Evolutionary conservation across 2,797 vertebrate species (phyloP), one percentile per base, ranked within the genome.

Genomic region (Sebastes ruberrimus): DNA sequence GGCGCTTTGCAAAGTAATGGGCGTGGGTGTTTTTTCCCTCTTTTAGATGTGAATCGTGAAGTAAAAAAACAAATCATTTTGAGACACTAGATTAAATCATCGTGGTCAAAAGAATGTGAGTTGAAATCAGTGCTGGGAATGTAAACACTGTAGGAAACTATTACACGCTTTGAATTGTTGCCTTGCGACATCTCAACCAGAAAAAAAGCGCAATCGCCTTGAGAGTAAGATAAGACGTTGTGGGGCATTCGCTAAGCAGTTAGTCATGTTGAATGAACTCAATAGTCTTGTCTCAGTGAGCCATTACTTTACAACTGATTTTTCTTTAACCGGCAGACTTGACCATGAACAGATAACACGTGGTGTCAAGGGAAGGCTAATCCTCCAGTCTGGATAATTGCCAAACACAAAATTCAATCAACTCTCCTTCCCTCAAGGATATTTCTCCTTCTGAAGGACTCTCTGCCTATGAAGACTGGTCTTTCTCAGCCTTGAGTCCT

Each of bases 1-100:
- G 72, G 74, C 28, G 4, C 61, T 32, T 56, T 55, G 76, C 68
- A 65, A 78, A 59, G 69, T 80, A 81, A 71, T 86, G 80, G 83
- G 78, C 77, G 84, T 88, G 72, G 61, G 80, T 64, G 76, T 81
- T 85, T 81, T 85, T 87, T 89, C 64, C 78, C 60, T 38, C 62
- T 75, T 80, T 75, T 76, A 83, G 88, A 94, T 92, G 68, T 88
- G 71, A 81, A 88, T 83, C 80, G 74, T 65, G 72, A 88, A 83
- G 90, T 92, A 13, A 35, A 90, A 88, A 92, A 95, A 94, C 89
- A 93, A 93, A 86, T 85, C 61, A 35, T 46, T 84, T 85, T 23
- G 62, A 78, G 68, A 82, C 83, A 70, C n/a, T 74, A 59, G 80
- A 93, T 90, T 69, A 78, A 89, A 84, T 88, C 60, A 49, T 23